Conservation (phyloP, 2,888 invertebrate species). For the Gisinianus flammeolus region DNA sequence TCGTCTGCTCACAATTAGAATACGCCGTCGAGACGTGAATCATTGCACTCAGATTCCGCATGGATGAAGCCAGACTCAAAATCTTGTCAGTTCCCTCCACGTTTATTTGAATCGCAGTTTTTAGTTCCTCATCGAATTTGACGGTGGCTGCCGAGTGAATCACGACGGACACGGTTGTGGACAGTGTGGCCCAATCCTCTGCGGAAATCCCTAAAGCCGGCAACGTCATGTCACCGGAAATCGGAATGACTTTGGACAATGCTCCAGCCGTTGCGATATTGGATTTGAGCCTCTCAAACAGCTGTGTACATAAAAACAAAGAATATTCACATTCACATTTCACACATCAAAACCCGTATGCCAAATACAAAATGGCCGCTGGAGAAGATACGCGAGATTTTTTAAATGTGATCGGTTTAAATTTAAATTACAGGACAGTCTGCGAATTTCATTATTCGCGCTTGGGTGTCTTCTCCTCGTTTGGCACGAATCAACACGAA, state of each 20-base stretch:
- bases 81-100: constrained; percentile 33
- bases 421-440: constrained; percentile 16
- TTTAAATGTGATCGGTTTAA: too few relatives aligned
- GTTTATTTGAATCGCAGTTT: constrained; percentile 31
- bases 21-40: constrained; percentile 40
- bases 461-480: constrained; percentile 3
- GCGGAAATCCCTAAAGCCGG: constrained; percentile 28
- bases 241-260: constrained; percentile 10
- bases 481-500: constrained; percentile 33
- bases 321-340: too few relatives aligned
- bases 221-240: constrained; percentile 26
- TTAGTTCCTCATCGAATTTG: constrained; percentile 36
- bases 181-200: not conserved
- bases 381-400: too few relatives aligned
- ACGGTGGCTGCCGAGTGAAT: constrained; percentile 40
- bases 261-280: too few relatives aligned
- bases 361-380: too few relatives aligned
- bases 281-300: too few relatives aligned
- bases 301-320: too few relatives aligned
- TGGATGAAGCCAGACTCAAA: constrained; percentile 15
- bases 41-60: constrained; percentile 22
- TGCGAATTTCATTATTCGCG: constrained; percentile 5
- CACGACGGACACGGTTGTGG: constrained; percentile 23
- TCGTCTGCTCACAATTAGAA: constrained; percentile 27
- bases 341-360: too few relatives aligned